phyloP scores from a whole-genome alignment of 2,888 invertebrate genomes.

The Sussaba pulchella region DNA sequence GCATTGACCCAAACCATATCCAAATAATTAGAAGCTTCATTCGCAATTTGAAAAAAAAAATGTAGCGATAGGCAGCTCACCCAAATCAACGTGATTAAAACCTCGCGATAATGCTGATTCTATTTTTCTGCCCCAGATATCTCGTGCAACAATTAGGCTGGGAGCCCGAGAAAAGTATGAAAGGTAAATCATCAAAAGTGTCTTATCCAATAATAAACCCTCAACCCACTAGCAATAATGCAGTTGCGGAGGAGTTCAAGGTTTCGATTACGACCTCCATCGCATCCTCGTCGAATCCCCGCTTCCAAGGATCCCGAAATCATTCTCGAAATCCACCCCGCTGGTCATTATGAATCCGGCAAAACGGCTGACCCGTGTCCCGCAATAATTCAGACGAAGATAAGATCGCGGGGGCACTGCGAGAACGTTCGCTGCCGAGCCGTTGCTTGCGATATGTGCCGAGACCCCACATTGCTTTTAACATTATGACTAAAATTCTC shows the following conservation, averaged over 20 bases:
- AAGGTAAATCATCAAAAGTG: constrained; percentile 86
- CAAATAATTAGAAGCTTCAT: too few species aligned
- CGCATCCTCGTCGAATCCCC: constrained; percentile 37
- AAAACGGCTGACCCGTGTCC: constrained; percentile 60
- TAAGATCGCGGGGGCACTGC: constrained; percentile 68
- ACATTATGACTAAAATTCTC: constrained; percentile 53
- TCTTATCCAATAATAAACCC: too few species aligned
- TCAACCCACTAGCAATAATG: constrained; percentile 17
- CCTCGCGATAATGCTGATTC: not conserved
- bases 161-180: constrained; percentile 86
- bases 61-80: too few species aligned
- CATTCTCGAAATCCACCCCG: constrained; percentile 67
- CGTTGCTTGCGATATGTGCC: constrained; percentile 58
- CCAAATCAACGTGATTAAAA: too few species aligned
- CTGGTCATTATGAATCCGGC: constrained; percentile 68
- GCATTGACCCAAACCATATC: too few species aligned
- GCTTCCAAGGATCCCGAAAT: constrained; percentile 56
- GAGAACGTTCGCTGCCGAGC: constrained; percentile 45
- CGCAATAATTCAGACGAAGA: constrained; percentile 67
- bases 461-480: constrained; percentile 58
- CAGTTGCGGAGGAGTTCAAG: constrained; percentile 25
- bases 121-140: constrained; percentile 77
- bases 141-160: constrained; percentile 88
- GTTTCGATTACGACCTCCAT: constrained; percentile 41
- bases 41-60: too few species aligned